These are phyloP conservation scores for Rynchops niger DNA, from an alignment of 2,113 vertebrate genomes.

Conservation along the genomic window DNA sequence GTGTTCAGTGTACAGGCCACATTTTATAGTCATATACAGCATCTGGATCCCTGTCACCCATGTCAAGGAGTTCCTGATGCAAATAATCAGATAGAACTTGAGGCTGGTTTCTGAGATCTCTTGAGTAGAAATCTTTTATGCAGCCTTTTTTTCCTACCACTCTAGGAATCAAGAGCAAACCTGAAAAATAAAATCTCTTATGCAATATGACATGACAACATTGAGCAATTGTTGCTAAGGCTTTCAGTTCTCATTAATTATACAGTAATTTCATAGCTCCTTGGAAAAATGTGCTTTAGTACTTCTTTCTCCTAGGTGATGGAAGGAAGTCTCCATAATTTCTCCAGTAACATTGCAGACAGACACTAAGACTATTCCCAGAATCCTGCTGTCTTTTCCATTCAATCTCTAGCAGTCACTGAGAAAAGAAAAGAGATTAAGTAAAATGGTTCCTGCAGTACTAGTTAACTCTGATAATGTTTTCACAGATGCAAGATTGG, in stretches of 20 bases:
- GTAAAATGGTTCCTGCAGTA: background rate
- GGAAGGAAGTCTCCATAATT: background rate
- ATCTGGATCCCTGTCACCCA: background rate
- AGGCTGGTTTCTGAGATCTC: background rate
- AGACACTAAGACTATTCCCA: background rate
- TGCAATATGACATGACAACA: background rate
- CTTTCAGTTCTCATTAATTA: conserved; percentile 18
- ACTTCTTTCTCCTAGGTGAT: background rate
- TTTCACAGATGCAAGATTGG: background rate
- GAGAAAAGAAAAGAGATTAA: background rate
- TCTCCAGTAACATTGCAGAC: background rate
- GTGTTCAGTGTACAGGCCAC: background rate
- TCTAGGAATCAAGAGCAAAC: background rate
- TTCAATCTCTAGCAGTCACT: background rate
- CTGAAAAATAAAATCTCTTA: background rate
- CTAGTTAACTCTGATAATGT: background rate
- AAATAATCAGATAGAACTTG: background rate
- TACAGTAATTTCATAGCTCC: background rate
- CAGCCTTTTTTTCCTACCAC: background rate
- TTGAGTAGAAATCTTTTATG: background rate
- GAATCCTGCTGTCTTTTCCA: background rate
- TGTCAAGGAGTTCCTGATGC: background rate
- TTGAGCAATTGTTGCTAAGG: conserved; percentile 9
- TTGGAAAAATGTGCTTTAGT: background rate
- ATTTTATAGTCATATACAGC: background rate